These are phyloP conservation scores for Megastigmus dorsalis DNA, from an alignment of 2,888 invertebrate genomes.

Conservation along the genomic window DNA sequence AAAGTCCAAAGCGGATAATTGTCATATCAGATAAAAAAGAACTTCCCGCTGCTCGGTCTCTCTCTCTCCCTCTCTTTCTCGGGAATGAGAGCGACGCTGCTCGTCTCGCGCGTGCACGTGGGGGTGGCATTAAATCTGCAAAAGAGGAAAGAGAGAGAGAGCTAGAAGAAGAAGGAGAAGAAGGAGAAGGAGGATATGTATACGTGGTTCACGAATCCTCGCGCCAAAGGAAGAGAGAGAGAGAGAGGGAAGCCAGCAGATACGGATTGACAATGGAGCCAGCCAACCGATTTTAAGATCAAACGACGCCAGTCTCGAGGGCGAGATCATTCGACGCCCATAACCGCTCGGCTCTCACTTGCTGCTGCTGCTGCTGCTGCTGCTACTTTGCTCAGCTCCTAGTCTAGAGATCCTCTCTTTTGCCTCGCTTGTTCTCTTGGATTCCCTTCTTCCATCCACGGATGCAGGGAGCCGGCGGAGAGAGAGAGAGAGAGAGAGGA, in stretches of 20 bases:
- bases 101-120: too few relatives aligned
- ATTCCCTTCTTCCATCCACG: conserved; percentile 1
- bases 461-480: not conserved
- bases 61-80: not conserved
- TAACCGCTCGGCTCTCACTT: conserved; percentile 53
- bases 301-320: conserved; percentile 63
- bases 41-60: not conserved
- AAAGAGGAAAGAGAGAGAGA: not conserved
- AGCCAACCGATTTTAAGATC: conserved; percentile 73
- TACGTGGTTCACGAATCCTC: conserved; percentile 5
- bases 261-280: conserved; percentile 69
- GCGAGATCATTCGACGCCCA: conserved; percentile 62
- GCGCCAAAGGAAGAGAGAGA: too few relatives aligned
- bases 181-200: too few relatives aligned
- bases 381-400: not conserved
- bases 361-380: not conserved
- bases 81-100: too few relatives aligned
- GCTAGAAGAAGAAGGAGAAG: not conserved
- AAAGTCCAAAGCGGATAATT: conserved; percentile 37
- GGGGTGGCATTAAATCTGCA: conserved; percentile 28
- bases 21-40: conserved; percentile 36
- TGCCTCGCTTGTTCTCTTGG: not conserved
- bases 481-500: conserved; percentile 34
- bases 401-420: not conserved
- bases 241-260: too few relatives aligned